phyloP scores from a whole-genome alignment of 2,888 invertebrate genomes.

The Nephrotoma flavescens region DNA sequence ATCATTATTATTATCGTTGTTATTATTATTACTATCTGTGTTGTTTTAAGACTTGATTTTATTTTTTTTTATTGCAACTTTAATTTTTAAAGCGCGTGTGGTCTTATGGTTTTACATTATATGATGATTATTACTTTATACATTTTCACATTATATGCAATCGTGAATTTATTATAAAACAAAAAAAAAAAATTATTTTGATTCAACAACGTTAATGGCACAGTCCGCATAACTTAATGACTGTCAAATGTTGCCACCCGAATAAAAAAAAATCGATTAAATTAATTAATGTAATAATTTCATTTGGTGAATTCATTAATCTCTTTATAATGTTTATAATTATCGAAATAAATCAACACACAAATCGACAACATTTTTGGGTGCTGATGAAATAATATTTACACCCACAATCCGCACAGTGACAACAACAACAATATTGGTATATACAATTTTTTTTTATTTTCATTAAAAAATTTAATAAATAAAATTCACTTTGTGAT shows the following conservation, averaged over 20 bases:
- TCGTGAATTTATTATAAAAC: not conserved
- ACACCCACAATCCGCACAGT: too few relatives aligned
- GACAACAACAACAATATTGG: too few relatives aligned
- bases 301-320: not conserved
- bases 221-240: not conserved
- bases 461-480: too few relatives aligned
- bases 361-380: too few relatives aligned
- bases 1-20: not conserved
- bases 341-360: too few relatives aligned
- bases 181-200: not conserved
- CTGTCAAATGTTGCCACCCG: not conserved
- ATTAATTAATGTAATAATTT: not conserved
- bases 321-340: too few relatives aligned
- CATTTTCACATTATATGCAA: not conserved
- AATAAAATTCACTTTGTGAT: too few relatives aligned
- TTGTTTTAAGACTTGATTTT: not conserved
- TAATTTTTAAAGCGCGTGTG: not conserved
- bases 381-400: too few relatives aligned
- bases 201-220: not conserved
- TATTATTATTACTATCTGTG: not conserved
- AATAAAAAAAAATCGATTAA: not conserved
- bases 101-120: not conserved
- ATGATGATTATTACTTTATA: not conserved
- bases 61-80: not conserved
- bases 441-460: too few relatives aligned